phyloP scores from a whole-genome alignment of 1,140 invertebrate genomes.

The Bombus impatiens region DNA sequence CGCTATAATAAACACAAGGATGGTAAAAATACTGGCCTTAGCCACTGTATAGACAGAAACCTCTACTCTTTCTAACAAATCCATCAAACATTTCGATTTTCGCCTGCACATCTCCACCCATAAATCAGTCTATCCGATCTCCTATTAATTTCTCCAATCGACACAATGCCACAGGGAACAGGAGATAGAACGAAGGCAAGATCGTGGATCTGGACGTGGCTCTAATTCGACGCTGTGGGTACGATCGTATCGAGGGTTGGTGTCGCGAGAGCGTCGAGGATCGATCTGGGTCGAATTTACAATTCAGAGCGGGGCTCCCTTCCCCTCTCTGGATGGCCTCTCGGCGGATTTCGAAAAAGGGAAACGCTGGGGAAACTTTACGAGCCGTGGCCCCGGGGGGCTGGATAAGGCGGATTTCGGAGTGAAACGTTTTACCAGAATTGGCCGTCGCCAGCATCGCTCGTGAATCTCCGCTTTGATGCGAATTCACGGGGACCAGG shows the following conservation, averaged over 20 bases:
- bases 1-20: too few relatives aligned
- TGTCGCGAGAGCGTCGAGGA: not conserved
- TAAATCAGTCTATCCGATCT: not conserved
- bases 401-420: constrained; percentile 56
- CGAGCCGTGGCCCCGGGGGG: constrained; percentile 15
- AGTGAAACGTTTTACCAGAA: constrained; percentile 60
- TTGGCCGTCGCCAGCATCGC: constrained; percentile 42
- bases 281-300: constrained; percentile 42
- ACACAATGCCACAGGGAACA: not conserved
- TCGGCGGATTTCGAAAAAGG: constrained; percentile 35
- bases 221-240: not conserved
- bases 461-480: constrained; percentile 61
- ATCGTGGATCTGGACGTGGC: not conserved
- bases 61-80: not conserved
- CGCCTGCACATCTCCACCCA: not conserved
- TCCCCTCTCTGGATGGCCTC: not conserved
- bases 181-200: not conserved
- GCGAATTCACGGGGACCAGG: constrained; percentile 47
- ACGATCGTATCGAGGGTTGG: constrained; percentile 12
- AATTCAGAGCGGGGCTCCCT: constrained; percentile 27
- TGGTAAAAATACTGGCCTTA: too few relatives aligned
- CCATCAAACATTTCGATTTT: not conserved
- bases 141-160: not conserved
- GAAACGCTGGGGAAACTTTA: constrained; percentile 45
- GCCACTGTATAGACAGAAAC: too few relatives aligned